Evolutionary conservation across 2,888 invertebrate genomes (phyloP), one percentile per base, ranked within the genome.

Genomic region (Drosophila rellima): DNA sequence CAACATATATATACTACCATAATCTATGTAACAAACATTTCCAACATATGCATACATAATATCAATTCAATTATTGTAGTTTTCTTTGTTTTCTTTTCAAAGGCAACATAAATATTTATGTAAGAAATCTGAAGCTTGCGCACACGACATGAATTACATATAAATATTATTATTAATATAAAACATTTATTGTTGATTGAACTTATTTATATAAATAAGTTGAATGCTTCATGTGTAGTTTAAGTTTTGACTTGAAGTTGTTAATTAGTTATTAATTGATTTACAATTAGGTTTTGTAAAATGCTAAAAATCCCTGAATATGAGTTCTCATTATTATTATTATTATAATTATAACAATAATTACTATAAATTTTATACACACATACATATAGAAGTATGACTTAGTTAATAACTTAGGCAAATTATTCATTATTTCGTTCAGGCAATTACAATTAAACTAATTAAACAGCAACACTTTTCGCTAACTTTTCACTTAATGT

Each of bases 301-400:
- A 92, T 92, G 91, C 91, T 91, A 91, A 91, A 89, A 90, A 90
- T 92, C 92, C 92, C 92, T 92, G 92, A 92, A 92, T 90, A 91
- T 91, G 90, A 90, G 83, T 91, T 92, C 76, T 88, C 81, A 61
- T 70, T 52, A 64, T 61, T 64, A 70, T 74, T 64, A 70, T 75
- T 81, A 72, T 40, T 57, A 62, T 39, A 15, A 29, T 15, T 26
- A 23, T 51, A 44, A 47, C 42, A 48, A 50, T 15, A 35, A 51
- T 33, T 57, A 61, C 54, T 63, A 65, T 54, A 72, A 51, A 62
- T 55, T 72, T 79, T 71, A 73, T 48, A 70, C 65, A 40, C 54
- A 64, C 69, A 82, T 47, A 74, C 56, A 18, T 45, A 44, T 45
- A 35, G 40, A 62, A 37, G 44, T 70, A 73, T 56, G 73, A 81